Conservation (phyloP, 1,140 invertebrate species). For the Listronotus bonariensis region DNA sequence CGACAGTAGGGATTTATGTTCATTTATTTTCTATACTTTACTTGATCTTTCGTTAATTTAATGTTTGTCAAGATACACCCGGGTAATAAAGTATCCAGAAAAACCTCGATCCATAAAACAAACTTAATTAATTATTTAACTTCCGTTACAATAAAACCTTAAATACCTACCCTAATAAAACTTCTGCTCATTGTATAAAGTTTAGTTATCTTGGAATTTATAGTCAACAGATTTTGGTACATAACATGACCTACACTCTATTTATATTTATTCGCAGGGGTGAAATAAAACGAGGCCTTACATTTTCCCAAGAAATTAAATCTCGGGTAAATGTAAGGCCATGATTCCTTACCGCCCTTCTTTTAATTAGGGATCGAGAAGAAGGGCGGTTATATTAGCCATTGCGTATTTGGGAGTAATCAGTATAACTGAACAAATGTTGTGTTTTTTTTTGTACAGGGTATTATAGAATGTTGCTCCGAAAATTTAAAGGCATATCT, state of each 20-base stretch:
- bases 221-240: conserved; percentile 15
- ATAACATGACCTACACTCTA: conserved; percentile 21
- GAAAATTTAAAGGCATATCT: too few relatives aligned
- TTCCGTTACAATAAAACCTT: conserved; percentile 8
- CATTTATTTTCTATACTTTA: too few relatives aligned
- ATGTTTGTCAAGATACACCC: too few relatives aligned
- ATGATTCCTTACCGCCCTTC: conserved; percentile 21
- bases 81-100: too few relatives aligned
- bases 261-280: conserved; percentile 25
- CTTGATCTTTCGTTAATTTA: too few relatives aligned
- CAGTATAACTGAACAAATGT: too few relatives aligned
- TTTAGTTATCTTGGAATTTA: conserved; percentile 21
- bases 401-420: too few relatives aligned
- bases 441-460: too few relatives aligned
- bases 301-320: conserved; percentile 23
- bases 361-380: conserved; percentile 23
- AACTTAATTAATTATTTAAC: conserved; percentile 16
- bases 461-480: too few relatives aligned
- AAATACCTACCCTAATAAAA: conserved; percentile 9
- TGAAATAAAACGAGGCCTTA: conserved; percentile 15
- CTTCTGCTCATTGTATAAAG: background rate
- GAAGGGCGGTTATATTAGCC: background rate
- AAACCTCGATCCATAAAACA: background rate
- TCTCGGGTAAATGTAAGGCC: conserved; percentile 13
- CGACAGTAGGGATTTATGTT: too few relatives aligned